A percentile compares a stretch with the other conserved stretches of the same genome.
phyloP scores from a whole-genome alignment of 1,140 invertebrate genomes.

The Bradysia coprophila region DNA sequence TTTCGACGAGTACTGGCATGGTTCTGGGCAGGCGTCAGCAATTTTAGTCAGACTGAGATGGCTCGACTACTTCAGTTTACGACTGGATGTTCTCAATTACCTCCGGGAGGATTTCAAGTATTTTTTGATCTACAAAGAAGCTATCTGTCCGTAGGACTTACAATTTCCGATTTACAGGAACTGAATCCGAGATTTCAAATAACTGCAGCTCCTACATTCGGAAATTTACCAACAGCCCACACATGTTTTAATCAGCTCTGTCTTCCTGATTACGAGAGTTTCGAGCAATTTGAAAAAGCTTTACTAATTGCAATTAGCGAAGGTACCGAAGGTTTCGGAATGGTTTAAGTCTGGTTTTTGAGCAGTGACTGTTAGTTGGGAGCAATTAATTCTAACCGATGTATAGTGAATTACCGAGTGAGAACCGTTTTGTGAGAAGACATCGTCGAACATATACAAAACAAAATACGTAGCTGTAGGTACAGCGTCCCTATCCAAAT shows the following conservation, averaged over 20 bases:
- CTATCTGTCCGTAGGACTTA: not conserved
- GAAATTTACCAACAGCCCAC: constrained; percentile 80
- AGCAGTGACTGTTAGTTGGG: too few species aligned
- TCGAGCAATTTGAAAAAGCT: constrained; percentile 83
- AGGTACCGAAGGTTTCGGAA: constrained; percentile 87
- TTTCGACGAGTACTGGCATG: constrained; percentile 73
- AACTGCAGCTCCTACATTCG: constrained; percentile 71
- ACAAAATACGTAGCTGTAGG: too few species aligned
- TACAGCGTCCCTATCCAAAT: too few species aligned
- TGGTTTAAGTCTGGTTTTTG: too few species aligned
- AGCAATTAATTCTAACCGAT: too few species aligned
- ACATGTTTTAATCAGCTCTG: constrained; percentile 95
- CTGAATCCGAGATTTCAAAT: constrained; percentile 83
- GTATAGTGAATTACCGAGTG: too few species aligned
- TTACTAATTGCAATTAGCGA: constrained; percentile 84
- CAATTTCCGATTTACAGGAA: constrained; percentile 32
- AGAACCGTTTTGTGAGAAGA: too few species aligned
- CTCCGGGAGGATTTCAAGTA: constrained; percentile 65
- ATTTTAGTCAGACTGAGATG: constrained; percentile 86
- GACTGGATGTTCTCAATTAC: constrained; percentile 82
- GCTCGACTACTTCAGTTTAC: constrained; percentile 84
- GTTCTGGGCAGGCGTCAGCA: constrained; percentile 88
- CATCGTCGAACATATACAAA: too few species aligned
- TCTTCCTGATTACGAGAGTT: constrained; percentile 83
- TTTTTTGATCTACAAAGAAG: not conserved